phyloP scores from a whole-genome alignment of 2,797 vertebrate species.

The Gallinago stenura region DNA sequence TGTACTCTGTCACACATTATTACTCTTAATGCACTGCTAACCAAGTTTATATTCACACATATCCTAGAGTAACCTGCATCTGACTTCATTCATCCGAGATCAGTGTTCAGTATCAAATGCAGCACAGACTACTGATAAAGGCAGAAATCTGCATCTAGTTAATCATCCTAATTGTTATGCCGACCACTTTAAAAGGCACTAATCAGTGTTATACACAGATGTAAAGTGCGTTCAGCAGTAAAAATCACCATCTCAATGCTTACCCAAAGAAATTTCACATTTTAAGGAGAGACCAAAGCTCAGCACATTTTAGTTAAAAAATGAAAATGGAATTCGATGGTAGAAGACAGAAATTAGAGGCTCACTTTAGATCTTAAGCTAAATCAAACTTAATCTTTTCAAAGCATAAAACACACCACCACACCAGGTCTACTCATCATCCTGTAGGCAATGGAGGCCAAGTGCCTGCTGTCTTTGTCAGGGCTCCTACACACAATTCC shows the following conservation, averaged over 20 bases:
- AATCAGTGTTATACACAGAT: conserved; percentile 7
- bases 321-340: not conserved
- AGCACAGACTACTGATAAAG: not conserved
- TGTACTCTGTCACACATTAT: not conserved
- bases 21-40: not conserved
- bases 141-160: conserved; percentile 34
- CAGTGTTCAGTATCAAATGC: not conserved
- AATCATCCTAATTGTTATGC: conserved; percentile 26
- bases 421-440: not conserved
- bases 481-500: not conserved
- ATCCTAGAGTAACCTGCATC: not conserved
- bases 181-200: conserved; percentile 25
- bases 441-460: not conserved
- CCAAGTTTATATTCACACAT: not conserved
- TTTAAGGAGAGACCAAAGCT: not conserved
- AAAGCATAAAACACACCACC: not conserved
- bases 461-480: not conserved
- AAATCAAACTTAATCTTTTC: not conserved
- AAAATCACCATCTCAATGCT: not conserved
- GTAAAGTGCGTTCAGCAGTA: not conserved
- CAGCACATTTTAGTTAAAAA: not conserved
- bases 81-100: not conserved
- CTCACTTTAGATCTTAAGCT: not conserved
- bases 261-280: not conserved
- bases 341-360: not conserved